Evolutionary conservation across 2,113 vertebrate genomes (phyloP).

Genomic region (Athene noctua): DNA sequence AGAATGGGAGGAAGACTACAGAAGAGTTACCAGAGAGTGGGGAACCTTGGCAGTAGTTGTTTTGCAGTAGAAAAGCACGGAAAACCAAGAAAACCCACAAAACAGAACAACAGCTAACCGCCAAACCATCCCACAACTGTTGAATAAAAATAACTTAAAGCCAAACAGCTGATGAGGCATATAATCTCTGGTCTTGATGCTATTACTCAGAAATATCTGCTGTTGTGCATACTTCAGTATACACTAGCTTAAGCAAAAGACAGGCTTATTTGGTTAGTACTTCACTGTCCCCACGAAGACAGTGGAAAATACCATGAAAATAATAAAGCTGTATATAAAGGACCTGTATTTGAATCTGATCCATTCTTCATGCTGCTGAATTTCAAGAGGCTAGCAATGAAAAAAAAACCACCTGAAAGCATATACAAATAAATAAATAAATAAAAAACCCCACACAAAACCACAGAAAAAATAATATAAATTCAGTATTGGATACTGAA

Average conservation of each 20-base stretch:
- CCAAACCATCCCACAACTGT: background rate
- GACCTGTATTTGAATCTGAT: background rate
- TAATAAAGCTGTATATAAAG: background rate
- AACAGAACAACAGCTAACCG: background rate
- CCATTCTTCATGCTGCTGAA: background rate
- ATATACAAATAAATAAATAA: background rate
- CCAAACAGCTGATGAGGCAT: background rate
- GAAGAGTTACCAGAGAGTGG: background rate
- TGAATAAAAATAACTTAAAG: background rate
- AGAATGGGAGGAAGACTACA: background rate
- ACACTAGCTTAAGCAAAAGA: background rate
- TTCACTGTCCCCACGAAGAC: background rate
- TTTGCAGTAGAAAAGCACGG: background rate
- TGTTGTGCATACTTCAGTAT: background rate
- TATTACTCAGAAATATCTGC: background rate
- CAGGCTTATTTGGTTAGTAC: background rate
- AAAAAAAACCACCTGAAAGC: background rate
- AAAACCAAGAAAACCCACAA: background rate
- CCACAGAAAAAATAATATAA: background rate
- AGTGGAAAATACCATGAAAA: background rate
- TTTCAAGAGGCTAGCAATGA: background rate
- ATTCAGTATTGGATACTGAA: background rate
- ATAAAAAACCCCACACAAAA: no score
- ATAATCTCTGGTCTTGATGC: background rate
- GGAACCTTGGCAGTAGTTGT: background rate